Percentiles rank a stretch among this genome's conserved stretches.
Evolutionary conservation across 2,797 vertebrate genomes (phyloP).

Genomic region (Parauchenoglanis punctatus): DNA sequence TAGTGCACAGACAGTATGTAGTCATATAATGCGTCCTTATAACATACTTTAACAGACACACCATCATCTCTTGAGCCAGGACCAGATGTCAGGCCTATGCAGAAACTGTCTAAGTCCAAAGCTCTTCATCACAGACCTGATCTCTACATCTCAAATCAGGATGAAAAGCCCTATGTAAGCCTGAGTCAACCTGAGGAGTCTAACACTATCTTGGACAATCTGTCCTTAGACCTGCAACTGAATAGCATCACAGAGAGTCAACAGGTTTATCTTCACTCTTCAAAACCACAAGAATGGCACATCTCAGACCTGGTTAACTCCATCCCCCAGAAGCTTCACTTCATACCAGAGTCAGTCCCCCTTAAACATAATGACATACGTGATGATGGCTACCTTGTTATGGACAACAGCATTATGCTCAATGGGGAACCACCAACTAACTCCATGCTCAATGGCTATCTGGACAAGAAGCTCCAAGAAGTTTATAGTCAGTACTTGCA

Average conservation of each 20-base stretch:
- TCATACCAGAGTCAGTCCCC: conserved; percentile 18
- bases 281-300: background rate
- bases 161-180: background rate
- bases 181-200: conserved; percentile 57
- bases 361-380: conserved; percentile 40
- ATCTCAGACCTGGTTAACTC: background rate
- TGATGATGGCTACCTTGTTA: conserved; percentile 54
- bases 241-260: conserved; percentile 52
- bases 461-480: conserved; percentile 86
- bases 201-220: conserved; percentile 57
- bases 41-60: background rate
- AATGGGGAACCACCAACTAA: conserved; percentile 81
- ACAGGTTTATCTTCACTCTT: background rate
- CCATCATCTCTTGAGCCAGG: background rate
- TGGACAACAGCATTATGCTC: conserved; percentile 69
- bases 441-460: conserved; percentile 82
- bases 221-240: conserved; percentile 71
- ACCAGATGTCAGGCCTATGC: background rate
- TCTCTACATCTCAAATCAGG: background rate
- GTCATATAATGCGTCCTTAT: background rate
- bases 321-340: background rate
- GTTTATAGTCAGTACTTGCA: conserved; percentile 88
- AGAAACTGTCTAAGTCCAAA: background rate
- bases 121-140: background rate
- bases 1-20: background rate